Percentiles rank a stretch among this genome's conserved stretches.
phyloP scores from a whole-genome alignment of 1,140 invertebrate genomes.

The Oedothorax gibbosus region DNA sequence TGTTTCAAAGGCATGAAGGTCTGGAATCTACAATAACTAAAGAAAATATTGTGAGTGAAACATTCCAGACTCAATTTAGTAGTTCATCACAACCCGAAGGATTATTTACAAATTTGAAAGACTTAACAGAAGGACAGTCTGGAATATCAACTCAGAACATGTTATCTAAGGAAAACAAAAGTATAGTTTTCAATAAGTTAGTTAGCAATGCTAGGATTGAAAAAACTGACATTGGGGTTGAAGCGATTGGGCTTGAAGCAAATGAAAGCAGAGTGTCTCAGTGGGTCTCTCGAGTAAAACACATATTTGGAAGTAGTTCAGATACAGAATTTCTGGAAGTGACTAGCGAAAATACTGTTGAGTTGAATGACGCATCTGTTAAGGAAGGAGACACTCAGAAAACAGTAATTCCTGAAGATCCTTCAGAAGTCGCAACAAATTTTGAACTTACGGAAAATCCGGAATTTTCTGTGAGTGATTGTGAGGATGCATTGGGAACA shows the following conservation, averaged over 20 bases:
- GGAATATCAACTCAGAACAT: constrained; percentile 24
- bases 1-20: neutral
- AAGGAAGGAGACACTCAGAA: constrained; percentile 14
- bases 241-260: neutral
- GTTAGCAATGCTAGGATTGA: constrained; percentile 11
- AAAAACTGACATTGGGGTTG: constrained; percentile 21
- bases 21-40: too few relatives aligned
- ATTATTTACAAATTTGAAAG: neutral
- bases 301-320: neutral
- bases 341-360: neutral
- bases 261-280: constrained; percentile 2
- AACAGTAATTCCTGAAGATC: constrained; percentile 19
- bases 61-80: neutral
- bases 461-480: constrained; percentile 2
- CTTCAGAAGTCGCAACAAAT: constrained; percentile 28
- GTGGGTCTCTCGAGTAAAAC: neutral
- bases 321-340: constrained; percentile 4
- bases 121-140: constrained; percentile 73
- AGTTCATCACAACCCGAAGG: too few relatives aligned
- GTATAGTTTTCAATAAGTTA: constrained; percentile 62
- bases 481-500: neutral
- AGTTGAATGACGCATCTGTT: neutral
- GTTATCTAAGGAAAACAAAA: constrained; percentile 66
- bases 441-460: constrained; percentile 14
- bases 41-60: neutral